A percentile compares a stretch with the other conserved stretches of the same genome.
These are phyloP conservation scores for Bos javanicus DNA, from an alignment of 2,113 vertebrate genomes.

Conservation along the genomic window DNA sequence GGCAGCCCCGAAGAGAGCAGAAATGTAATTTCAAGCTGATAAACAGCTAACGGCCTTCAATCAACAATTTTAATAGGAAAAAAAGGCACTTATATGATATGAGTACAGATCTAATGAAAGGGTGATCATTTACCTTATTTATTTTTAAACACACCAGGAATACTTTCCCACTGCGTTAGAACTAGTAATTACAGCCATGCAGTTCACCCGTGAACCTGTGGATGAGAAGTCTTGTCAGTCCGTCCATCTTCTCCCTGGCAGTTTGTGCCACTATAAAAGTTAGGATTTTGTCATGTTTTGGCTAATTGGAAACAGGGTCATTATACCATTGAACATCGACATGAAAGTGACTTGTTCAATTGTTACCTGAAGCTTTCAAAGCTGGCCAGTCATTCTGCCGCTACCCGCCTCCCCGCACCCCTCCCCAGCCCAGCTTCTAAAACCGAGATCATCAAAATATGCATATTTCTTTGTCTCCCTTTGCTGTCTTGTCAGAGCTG, in stretches of 20 bases:
- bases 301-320: slow-evolving; percentile 78
- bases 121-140: slow-evolving; percentile 72
- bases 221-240: slow-evolving; percentile 42
- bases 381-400: slow-evolving; percentile 50
- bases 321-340: slow-evolving; percentile 56
- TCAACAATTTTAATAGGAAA: slow-evolving; percentile 79
- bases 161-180: slow-evolving; percentile 23
- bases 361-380: slow-evolving; percentile 59
- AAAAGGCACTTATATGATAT: slow-evolving; percentile 53
- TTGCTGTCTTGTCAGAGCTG: slow-evolving; percentile 81
- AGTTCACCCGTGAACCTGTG: slow-evolving; percentile 61
- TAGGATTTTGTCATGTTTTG: slow-evolving; percentile 75
- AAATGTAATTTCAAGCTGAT: slow-evolving; percentile 78
- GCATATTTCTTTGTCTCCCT: slow-evolving; percentile 78
- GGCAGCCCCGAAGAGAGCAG: slow-evolving; percentile 65
- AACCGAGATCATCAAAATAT: slow-evolving; percentile 71
- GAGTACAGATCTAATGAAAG: slow-evolving; percentile 70
- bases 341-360: slow-evolving; percentile 64
- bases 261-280: slow-evolving; percentile 60
- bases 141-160: slow-evolving; percentile 73
- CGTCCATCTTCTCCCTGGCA: slow-evolving; percentile 36
- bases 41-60: slow-evolving; percentile 79
- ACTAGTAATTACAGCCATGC: slow-evolving; percentile 36
- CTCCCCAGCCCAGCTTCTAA: slow-evolving; percentile 52
- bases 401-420: background rate